phyloP scores from a whole-genome alignment of 2,113 vertebrate species.

The Podarcis muralis region DNA sequence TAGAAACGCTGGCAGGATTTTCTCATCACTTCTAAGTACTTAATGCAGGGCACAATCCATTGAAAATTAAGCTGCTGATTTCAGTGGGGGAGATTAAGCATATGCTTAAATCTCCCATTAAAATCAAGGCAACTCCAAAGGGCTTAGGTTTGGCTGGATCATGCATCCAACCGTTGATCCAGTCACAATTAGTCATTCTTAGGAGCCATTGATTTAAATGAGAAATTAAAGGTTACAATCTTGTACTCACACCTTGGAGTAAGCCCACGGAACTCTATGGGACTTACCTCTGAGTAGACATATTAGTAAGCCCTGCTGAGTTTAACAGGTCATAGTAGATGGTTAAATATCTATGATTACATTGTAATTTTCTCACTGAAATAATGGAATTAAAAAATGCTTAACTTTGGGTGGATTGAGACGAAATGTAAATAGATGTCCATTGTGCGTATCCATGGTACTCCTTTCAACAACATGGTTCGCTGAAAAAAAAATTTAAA shows the following conservation, averaged over 20 bases:
- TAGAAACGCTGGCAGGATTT: constrained; percentile 9
- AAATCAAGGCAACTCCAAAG: neutral
- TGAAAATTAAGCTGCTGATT: neutral
- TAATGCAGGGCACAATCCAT: constrained; percentile 1
- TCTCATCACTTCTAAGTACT: constrained; percentile 7
- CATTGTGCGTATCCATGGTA: neutral
- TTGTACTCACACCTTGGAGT: no score
- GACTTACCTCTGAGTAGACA: no score
- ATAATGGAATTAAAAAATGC: neutral
- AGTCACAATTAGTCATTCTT: no score
- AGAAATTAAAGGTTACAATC: neutral
- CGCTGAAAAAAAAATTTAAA: no score
- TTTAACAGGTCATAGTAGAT: neutral
- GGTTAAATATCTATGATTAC: neutral
- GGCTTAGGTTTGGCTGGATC: neutral
- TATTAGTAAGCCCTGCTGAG: neutral
- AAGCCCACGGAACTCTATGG: no score
- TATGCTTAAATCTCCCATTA: neutral
- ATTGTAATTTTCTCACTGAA: neutral
- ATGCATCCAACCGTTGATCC: neutral
- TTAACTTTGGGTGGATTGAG: neutral
- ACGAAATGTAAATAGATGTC: neutral
- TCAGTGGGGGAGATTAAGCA: neutral
- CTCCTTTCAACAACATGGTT: neutral
- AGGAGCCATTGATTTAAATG: neutral